Conservation (phyloP, 2,888 invertebrate species). For the Baccha elongata region DNA sequence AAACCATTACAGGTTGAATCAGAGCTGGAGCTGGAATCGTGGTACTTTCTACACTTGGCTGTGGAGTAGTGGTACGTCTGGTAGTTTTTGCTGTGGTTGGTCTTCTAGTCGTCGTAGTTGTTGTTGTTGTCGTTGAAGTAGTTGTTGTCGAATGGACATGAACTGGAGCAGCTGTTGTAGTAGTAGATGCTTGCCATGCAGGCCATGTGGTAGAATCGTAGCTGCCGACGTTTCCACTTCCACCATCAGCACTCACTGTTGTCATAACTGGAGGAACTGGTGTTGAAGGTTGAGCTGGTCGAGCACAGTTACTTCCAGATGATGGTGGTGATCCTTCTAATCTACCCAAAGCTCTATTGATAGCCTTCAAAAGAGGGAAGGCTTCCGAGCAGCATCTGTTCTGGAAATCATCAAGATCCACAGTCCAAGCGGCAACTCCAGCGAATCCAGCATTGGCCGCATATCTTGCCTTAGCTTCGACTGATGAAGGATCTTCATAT, state of each 20-base stretch:
- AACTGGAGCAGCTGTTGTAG: conserved; percentile 77
- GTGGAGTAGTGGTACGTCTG: conserved; percentile 77
- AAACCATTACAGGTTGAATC: conserved; percentile 81
- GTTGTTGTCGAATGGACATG: conserved; percentile 77
- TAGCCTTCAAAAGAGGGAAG: conserved; percentile 89
- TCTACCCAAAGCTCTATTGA: conserved; percentile 89
- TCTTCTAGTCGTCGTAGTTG: conserved; percentile 76
- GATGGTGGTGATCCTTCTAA: conserved; percentile 84
- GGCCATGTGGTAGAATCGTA: conserved; percentile 80
- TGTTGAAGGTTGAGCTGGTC: conserved; percentile 88
- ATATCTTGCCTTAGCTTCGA: conserved; percentile 90
- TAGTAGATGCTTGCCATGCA: conserved; percentile 77
- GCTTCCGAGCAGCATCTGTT: conserved; percentile 92
- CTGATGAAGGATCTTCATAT: conserved; percentile 91
- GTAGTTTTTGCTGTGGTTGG: conserved; percentile 47
- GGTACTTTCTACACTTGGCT: conserved; percentile 75
- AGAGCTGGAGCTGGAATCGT: conserved; percentile 82
- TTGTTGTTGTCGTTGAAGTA: conserved; percentile 78
- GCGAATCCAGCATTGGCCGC: conserved; percentile 88
- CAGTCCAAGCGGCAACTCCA: conserved; percentile 93
- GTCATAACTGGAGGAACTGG: conserved; percentile 90
- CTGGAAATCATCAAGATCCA: conserved; percentile 93
- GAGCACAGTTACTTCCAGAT: conserved; percentile 85
- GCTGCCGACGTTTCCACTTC: conserved; percentile 75
- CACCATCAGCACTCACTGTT: conserved; percentile 86